Evolutionary conservation across 2,888 invertebrate genomes (phyloP).

Genomic region (Sepiola atlantica): DNA sequence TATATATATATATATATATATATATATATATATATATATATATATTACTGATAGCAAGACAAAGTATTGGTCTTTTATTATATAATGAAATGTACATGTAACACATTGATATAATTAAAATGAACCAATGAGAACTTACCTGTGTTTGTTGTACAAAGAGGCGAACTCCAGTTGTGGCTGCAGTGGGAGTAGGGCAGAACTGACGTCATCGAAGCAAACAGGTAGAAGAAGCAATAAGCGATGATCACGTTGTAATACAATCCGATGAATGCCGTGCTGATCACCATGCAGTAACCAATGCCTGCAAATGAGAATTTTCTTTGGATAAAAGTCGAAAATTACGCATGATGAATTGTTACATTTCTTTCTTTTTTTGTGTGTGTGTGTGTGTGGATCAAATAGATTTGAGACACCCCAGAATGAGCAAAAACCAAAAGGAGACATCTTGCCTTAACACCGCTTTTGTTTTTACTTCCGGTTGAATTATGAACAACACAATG

Average conservation of each 20-base stretch:
- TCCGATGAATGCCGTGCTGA: slow-evolving; percentile 62
- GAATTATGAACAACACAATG: not conserved
- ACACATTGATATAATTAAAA: not conserved
- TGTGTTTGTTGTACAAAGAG: slow-evolving; percentile 38
- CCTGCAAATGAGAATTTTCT: slow-evolving; percentile 55
- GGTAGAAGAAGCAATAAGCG: slow-evolving; percentile 66
- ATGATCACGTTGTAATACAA: slow-evolving; percentile 72
- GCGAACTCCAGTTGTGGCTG: slow-evolving; percentile 45
- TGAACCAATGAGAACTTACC: not conserved
- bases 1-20: too few relatives aligned
- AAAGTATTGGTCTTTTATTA: not conserved
- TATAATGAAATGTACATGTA: not conserved
- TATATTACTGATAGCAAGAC: not conserved
- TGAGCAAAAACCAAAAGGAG: too few relatives aligned
- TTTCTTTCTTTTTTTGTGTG: not conserved
- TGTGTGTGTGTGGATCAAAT: too few relatives aligned
- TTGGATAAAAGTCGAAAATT: not conserved
- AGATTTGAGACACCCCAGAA: too few relatives aligned
- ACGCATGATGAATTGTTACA: too few relatives aligned
- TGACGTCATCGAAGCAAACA: slow-evolving; percentile 63
- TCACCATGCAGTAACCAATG: slow-evolving; percentile 64
- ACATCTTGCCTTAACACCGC: not conserved
- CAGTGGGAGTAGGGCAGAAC: slow-evolving; percentile 53
- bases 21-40: too few relatives aligned
- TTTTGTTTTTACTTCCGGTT: not conserved